These are phyloP conservation scores for Agrenia bidenticulata DNA, from an alignment of 2,888 invertebrate species.

Conservation along the genomic window DNA sequence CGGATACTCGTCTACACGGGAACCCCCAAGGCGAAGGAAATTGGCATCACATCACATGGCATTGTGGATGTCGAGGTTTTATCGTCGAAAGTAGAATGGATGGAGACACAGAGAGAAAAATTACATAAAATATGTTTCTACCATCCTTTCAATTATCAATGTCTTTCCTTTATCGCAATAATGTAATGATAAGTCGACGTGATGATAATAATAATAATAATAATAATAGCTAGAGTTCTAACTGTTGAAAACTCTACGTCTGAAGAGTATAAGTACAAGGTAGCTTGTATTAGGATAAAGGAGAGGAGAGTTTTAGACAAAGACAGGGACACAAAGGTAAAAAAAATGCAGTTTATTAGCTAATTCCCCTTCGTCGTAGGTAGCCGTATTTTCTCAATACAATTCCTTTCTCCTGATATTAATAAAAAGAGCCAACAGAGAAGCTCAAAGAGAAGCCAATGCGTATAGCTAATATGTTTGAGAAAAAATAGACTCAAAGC, in stretches of 20 bases:
- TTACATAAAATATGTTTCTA: slow-evolving; percentile 27
- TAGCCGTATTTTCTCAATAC: slow-evolving; percentile 2
- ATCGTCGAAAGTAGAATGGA: slow-evolving; percentile 17
- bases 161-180: neutral
- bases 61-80: neutral
- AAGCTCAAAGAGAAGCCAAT: slow-evolving; percentile 25
- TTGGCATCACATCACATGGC: neutral
- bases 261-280: slow-evolving; percentile 25
- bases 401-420: neutral
- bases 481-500: too few relatives aligned
- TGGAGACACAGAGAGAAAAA: slow-evolving; percentile 34
- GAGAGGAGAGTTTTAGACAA: slow-evolving; percentile 52
- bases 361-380: slow-evolving; percentile 3
- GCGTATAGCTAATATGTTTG: slow-evolving; percentile 4
- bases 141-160: neutral
- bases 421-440: slow-evolving; percentile 18
- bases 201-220: neutral
- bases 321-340: slow-evolving; percentile 54
- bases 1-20: slow-evolving; percentile 91
- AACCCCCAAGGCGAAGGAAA: slow-evolving; percentile 12
- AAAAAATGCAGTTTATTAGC: slow-evolving; percentile 21
- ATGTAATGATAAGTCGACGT: slow-evolving; percentile 1
- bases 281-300: slow-evolving; percentile 29
- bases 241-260: neutral
- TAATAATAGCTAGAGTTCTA: neutral